A percentile compares a stretch with the other conserved stretches of the same genome.
Conservation (phyloP, 2,113 vertebrate species). For the Anolis carolinensis region DNA sequence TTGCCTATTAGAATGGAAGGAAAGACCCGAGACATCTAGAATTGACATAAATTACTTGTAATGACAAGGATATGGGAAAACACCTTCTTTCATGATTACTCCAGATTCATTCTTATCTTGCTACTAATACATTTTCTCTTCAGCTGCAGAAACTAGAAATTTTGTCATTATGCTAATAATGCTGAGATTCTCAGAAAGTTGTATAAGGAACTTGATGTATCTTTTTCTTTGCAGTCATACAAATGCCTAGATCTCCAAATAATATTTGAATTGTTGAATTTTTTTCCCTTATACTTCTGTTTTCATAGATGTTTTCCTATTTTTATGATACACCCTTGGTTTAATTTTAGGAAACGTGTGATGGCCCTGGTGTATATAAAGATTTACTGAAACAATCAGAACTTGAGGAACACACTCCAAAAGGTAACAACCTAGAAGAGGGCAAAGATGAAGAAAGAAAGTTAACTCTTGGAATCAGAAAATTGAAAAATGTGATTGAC, state of each 20-base stretch:
- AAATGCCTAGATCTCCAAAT: not conserved
- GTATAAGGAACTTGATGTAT: not conserved
- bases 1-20: not conserved
- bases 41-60: not conserved
- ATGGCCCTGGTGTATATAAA: constrained; percentile 59
- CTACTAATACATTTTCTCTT: not conserved
- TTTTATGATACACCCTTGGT: constrained; percentile 16
- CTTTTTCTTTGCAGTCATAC: not conserved
- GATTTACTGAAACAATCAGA: constrained; percentile 72
- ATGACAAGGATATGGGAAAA: not conserved
- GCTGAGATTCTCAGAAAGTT: not conserved
- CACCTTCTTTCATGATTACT: not conserved
- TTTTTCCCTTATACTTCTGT: constrained; percentile 4
- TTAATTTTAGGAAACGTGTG: constrained; percentile 66
- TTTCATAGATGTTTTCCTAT: not conserved
- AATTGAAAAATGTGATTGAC: not conserved
- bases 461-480: not conserved
- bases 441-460: accelerated
- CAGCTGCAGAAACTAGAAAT: not conserved
- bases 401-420: constrained; percentile 69
- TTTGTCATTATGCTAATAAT: not conserved
- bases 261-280: not conserved
- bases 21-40: not conserved
- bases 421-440: constrained; percentile 72
- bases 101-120: not conserved